phyloP scores from a whole-genome alignment of 2,113 vertebrate genomes.

The Calyptommatus sinebrachiatus region DNA sequence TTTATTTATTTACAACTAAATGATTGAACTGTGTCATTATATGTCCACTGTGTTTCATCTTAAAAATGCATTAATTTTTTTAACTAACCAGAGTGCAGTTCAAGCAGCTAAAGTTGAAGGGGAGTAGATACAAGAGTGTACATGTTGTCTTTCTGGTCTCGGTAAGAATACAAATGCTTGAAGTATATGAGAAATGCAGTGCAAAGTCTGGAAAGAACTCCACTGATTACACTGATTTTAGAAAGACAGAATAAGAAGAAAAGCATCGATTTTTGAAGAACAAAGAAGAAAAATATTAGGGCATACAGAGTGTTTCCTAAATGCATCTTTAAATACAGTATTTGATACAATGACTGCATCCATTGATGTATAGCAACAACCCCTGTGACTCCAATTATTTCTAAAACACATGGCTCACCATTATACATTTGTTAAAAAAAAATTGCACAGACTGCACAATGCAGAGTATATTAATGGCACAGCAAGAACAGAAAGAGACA shows the following conservation, averaged over 20 bases:
- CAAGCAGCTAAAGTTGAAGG: not conserved
- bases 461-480: slow-evolving; percentile 49
- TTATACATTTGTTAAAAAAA: slow-evolving; percentile 56
- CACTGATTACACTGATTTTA: not conserved
- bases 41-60: not conserved
- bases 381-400: slow-evolving; percentile 52
- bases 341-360: slow-evolving; percentile 13
- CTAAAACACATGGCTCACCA: slow-evolving; percentile 58
- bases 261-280: rapidly evolving
- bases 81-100: no score
- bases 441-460: slow-evolving; percentile 33
- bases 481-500: slow-evolving; percentile 54
- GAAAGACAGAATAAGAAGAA: slow-evolving; percentile 29
- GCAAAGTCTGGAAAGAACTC: no score
- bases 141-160: no score
- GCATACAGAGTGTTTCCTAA: slow-evolving; percentile 16
- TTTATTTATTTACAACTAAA: no score
- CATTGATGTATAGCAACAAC: slow-evolving; percentile 50
- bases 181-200: no score
- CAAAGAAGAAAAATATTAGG: not conserved
- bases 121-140: no score
- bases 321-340: slow-evolving; percentile 28
- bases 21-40: not conserved
- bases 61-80: not conserved
- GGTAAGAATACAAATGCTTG: no score